phyloP scores from a whole-genome alignment of 2,113 vertebrate genomes.

The Spilogale gracilis region DNA sequence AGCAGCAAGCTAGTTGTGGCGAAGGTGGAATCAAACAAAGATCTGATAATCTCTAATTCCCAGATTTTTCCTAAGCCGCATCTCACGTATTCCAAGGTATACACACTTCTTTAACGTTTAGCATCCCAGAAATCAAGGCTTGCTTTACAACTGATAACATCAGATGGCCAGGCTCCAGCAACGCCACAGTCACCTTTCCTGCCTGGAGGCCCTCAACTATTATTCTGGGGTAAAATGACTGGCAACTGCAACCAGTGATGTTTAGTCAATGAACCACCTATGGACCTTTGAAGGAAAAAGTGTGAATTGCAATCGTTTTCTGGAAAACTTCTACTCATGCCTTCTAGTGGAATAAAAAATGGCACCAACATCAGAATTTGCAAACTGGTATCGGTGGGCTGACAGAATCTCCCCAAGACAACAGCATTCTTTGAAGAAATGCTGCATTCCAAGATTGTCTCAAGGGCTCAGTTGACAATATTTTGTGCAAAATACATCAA shows the following conservation, averaged over 20 bases:
- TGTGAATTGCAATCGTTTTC: not conserved
- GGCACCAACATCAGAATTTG: not conserved
- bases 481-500: not conserved
- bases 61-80: not conserved
- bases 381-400: not conserved
- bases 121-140: not conserved
- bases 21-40: not conserved
- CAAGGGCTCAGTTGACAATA: not conserved
- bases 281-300: not conserved
- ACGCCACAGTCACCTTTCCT: not conserved
- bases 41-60: not conserved
- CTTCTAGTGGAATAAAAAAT: not conserved
- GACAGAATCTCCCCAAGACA: not conserved
- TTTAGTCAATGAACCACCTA: not conserved
- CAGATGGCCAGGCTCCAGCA: not conserved
- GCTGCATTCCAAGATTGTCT: not conserved
- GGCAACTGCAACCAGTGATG: not conserved
- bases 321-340: not conserved
- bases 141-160: fast-evolving
- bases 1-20: not conserved
- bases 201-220: not conserved
- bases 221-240: not conserved
- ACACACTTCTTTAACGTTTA: not conserved
- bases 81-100: not conserved
- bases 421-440: not conserved